phyloP scores from a whole-genome alignment of 1,140 invertebrate species.

The Eueides isabella region DNA sequence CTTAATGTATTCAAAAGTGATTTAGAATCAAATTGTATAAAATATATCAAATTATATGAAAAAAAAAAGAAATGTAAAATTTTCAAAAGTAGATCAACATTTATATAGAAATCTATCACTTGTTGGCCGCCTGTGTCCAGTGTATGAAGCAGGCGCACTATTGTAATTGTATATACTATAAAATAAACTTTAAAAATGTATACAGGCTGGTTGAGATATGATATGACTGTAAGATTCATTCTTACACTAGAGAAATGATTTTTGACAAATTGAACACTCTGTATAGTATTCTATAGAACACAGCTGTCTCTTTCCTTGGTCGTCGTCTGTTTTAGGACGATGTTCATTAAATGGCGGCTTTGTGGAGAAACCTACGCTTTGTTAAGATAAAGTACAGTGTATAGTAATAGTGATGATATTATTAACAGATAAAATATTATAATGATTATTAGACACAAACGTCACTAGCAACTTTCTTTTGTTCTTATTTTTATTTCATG shows the following conservation, averaged over 20 bases:
- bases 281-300: neutral
- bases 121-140: slow-evolving; percentile 33
- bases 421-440: neutral
- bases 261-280: neutral
- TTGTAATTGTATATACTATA: neutral
- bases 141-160: slow-evolving; percentile 40
- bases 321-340: slow-evolving; percentile 4
- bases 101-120: slow-evolving; percentile 6
- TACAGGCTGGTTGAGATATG: slow-evolving; percentile 2
- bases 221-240: neutral
- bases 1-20: neutral
- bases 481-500: neutral
- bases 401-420: neutral
- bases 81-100: neutral
- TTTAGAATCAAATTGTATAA: neutral
- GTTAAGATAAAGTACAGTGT: neutral
- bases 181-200: neutral
- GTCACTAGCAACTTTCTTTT: neutral
- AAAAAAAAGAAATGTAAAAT: neutral
- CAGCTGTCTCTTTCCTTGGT: neutral
- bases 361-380: neutral
- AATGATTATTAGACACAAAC: neutral
- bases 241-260: neutral
- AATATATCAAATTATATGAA: neutral
- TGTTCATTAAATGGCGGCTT: neutral